Percentiles rank a stretch among this genome's conserved stretches.
Evolutionary conservation across 2,797 vertebrate genomes (phyloP).

Genomic region (Loriculus beryllinus): DNA sequence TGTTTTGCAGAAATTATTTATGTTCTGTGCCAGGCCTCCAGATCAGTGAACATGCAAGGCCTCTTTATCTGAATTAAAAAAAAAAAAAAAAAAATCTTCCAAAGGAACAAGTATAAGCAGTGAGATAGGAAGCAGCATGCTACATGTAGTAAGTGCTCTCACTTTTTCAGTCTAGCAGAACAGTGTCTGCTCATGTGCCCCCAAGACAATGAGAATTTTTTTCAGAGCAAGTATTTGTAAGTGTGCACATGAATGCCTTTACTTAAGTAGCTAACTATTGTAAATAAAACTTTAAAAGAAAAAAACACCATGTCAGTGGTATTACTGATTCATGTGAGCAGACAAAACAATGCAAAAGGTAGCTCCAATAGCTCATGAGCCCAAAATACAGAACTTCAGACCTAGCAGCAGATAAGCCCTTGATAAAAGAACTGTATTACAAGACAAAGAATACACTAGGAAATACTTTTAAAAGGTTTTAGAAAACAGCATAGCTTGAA

Average conservation of each 20-base stretch:
- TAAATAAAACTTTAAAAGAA: neutral
- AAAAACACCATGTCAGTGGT: no score
- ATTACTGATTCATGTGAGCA: no score
- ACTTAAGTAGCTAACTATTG: neutral
- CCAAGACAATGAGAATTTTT: neutral
- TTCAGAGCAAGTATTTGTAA: neutral
- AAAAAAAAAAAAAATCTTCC: neutral
- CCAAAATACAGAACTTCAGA: neutral
- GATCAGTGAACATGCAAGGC: neutral
- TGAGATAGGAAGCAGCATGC: neutral
- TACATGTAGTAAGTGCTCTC: neutral
- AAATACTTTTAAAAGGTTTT: neutral
- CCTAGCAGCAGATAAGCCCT: neutral
- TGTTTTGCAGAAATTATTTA: neutral
- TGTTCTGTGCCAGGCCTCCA: neutral
- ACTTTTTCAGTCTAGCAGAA: neutral
- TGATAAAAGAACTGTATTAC: neutral
- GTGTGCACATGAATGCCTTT: neutral
- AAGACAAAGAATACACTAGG: neutral
- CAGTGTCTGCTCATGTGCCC: rapidly evolving
- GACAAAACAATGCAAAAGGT: neutral
- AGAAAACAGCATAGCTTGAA: neutral
- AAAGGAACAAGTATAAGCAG: neutral
- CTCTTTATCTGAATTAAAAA: neutral
- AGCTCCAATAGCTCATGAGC: neutral